A percentile compares a stretch with the other conserved stretches of the same genome.
These are phyloP conservation scores for Apteryx mantelli DNA, from an alignment of 2,113 vertebrate genomes.

Conservation along the genomic window DNA sequence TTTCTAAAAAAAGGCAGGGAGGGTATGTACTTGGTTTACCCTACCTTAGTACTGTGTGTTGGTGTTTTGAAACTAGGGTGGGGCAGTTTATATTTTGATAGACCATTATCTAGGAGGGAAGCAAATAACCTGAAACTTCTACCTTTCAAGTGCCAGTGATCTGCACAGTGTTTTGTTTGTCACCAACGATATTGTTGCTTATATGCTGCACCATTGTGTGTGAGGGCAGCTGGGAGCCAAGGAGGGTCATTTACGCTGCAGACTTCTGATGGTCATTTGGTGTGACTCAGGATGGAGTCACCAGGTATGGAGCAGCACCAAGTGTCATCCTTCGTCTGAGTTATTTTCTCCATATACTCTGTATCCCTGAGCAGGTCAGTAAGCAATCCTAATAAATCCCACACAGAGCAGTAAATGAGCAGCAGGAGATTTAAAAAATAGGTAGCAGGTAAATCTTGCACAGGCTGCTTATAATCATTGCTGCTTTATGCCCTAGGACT, in stretches of 20 bases:
- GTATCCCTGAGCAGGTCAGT: not conserved
- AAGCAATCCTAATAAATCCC: not conserved
- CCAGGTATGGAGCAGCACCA: not conserved
- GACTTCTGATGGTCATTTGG: not conserved
- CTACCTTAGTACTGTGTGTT: not conserved
- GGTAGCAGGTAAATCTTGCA: not conserved
- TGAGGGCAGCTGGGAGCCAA: not conserved
- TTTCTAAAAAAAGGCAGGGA: constrained; percentile 16
- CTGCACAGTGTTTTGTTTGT: not conserved
- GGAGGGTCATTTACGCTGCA: not conserved
- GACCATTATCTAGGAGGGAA: constrained; percentile 27
- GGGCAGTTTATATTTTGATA: constrained; percentile 40
- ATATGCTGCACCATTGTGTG: not conserved
- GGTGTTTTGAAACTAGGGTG: constrained; percentile 56
- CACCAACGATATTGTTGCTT: not conserved
- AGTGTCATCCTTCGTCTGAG: not conserved
- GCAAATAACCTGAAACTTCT: not conserved
- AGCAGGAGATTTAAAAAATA: not conserved
- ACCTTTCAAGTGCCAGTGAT: not conserved
- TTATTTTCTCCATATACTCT: not conserved
- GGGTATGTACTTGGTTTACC: not conserved
- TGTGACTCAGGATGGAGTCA: not conserved
- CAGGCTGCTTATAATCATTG: not conserved
- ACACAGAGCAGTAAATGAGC: not conserved
- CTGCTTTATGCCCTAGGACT: not conserved